Evolutionary conservation across 1,140 invertebrate species (phyloP), one percentile per base, ranked within the genome.

Genomic region (Cyphomyrmex costatus): DNA sequence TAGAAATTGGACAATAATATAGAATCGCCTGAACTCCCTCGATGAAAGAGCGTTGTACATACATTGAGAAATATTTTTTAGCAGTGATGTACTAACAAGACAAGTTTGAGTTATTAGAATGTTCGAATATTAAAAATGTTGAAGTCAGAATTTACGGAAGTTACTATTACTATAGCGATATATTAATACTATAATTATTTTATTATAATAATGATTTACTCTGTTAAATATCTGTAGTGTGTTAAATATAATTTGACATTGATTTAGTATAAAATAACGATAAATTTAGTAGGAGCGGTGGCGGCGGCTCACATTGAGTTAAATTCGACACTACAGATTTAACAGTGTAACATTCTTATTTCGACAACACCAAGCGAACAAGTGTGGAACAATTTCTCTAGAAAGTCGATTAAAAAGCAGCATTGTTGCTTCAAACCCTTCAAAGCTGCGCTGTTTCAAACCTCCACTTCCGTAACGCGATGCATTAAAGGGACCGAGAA

Each of bases 401-500:
- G 10, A 6, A 65, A 65, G 19, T 30, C 58, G 12, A 33, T 46
- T 33, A 30, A 27, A 46, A 36, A 66, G n/a, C n/a, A 8, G 30
- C 21, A 7, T 42, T n/a, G 33, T 80, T 36, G 51, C 66, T 16
- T 21, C 33, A 30, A 8, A 16, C 24, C 53, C 36, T 83, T 83
- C 27, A 21, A 56, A 4, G 1, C 7, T n/a, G 24, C 30, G 19
- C 19, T 16, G 19, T 33, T 27, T 27, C 5, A 58, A 58, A 60
- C 21, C 46, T 30, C 21, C 77, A 46, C 68, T 60, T 73, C 19
- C 24, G 27, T 51, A 68, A 21, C 36, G 33, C 51, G 33, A 5
- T n/a, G 46, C 49, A 3, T 46, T 42, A 58, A 73, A 79, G 46
- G 46, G 12, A 65, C 27, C 21, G 21, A 33, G 66, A 68, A 61